Percentiles rank a stretch among this genome's conserved stretches.
Evolutionary conservation across 2,888 invertebrate genomes (phyloP).

Genomic region (Bugulina stolonifera): DNA sequence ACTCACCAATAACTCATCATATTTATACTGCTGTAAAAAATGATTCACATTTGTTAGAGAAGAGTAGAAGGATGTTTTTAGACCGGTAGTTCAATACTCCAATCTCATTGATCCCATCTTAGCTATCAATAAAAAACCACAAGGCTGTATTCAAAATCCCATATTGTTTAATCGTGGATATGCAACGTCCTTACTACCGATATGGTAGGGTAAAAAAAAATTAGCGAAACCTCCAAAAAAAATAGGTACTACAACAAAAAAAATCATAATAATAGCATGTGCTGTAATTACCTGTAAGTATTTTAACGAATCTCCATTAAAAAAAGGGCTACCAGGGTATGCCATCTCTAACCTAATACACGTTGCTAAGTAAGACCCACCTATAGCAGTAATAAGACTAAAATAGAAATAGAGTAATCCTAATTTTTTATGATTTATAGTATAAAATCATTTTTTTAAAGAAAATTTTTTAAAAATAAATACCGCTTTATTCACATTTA

Average conservation of each 20-base stretch:
- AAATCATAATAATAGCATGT: neutral
- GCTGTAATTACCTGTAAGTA: slow-evolving; percentile 11
- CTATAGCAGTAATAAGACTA: neutral
- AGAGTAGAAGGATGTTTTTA: neutral
- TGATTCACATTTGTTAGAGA: neutral
- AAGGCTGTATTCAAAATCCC: slow-evolving; percentile 1
- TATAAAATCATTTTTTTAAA: slow-evolving; percentile 9
- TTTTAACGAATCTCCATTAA: slow-evolving; percentile 4
- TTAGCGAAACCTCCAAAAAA: slow-evolving; percentile 1
- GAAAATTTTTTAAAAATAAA: neutral
- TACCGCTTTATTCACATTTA: neutral
- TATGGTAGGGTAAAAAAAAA: slow-evolving; percentile 3
- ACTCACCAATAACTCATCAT: neutral
- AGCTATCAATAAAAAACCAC: neutral
- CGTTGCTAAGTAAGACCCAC: neutral
- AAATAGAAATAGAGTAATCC: neutral
- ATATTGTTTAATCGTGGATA: slow-evolving; percentile 11
- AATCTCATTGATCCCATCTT: neutral
- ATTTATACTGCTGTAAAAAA: neutral
- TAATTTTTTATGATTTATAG: neutral
- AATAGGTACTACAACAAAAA: slow-evolving; percentile 3
- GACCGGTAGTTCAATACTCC: neutral
- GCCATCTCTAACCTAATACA: slow-evolving; percentile 2
- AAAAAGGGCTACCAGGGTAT: slow-evolving; percentile 2
- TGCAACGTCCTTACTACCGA: neutral